These are phyloP conservation scores for Gymnopithys bicolor DNA, from an alignment of 2,797 vertebrate species.

Conservation along the genomic window DNA sequence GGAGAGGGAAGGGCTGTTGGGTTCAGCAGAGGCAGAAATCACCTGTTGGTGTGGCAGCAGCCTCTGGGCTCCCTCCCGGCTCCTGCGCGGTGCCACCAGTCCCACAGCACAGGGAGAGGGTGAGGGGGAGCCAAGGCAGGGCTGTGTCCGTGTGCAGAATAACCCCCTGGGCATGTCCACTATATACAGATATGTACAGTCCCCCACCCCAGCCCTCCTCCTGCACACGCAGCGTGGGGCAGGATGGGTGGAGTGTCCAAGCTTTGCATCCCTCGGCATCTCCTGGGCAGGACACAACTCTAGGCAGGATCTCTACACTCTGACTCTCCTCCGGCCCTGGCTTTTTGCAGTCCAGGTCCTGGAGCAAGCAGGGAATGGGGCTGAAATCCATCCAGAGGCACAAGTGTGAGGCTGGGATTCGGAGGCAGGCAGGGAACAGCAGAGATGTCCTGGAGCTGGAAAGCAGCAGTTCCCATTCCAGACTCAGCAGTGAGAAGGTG, in stretches of 20 bases:
- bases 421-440: not conserved
- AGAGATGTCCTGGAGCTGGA: not conserved
- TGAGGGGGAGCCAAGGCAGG: not conserved
- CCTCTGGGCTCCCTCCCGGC: rapidly evolving
- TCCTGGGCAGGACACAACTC: rapidly evolving
- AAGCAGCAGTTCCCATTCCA: not conserved
- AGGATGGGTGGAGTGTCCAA: not conserved
- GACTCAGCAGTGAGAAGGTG: rapidly evolving
- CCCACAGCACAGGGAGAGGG: rapidly evolving
- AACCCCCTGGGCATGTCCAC: not conserved
- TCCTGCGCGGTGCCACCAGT: not conserved
- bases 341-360: not conserved
- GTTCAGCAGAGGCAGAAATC: not conserved
- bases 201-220: not conserved
- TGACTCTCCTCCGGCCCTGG: not conserved
- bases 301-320: not conserved
- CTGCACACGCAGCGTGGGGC: rapidly evolving
- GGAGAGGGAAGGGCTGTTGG: not conserved
- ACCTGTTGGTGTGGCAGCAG: not conserved
- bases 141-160: not conserved
- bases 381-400: not conserved
- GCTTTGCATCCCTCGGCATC: rapidly evolving
- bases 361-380: not conserved
- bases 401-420: rapidly evolving
- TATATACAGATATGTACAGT: slow-evolving; percentile 32